Percentiles rank a stretch among this genome's conserved stretches.
These are phyloP conservation scores for Aldrovandia affinis DNA, from an alignment of 2,797 vertebrate species.

Conservation along the genomic window DNA sequence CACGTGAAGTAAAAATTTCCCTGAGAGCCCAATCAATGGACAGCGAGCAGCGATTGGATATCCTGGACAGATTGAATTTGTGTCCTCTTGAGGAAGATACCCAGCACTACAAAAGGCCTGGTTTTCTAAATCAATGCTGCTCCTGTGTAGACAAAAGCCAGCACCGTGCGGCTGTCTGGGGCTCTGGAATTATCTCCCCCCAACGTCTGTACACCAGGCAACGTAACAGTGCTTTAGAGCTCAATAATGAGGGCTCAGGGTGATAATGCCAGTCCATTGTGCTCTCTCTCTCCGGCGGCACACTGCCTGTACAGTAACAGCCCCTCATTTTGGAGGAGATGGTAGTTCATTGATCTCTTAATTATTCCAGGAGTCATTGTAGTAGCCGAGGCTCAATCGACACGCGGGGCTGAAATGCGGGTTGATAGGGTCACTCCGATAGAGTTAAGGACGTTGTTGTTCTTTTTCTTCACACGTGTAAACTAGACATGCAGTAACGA, in stretches of 20 bases:
- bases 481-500: not conserved
- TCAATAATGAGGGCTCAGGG: conserved; percentile 44
- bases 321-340: conserved; percentile 39
- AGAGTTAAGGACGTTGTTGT: not conserved
- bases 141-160: conserved; percentile 46
- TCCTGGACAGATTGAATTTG: conserved; percentile 32
- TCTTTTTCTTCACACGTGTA: conserved; percentile 2
- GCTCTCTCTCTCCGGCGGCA: conserved; percentile 16
- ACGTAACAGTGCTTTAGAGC: conserved; percentile 34
- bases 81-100: conserved; percentile 29
- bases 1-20: not conserved
- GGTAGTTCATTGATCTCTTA: conserved; percentile 52
- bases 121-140: conserved; percentile 40
- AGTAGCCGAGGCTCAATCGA: conserved; percentile 30
- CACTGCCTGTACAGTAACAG: conserved; percentile 34
- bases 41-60: not conserved
- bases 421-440: conserved; percentile 8
- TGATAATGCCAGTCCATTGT: conserved; percentile 54
- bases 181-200: conserved; percentile 46
- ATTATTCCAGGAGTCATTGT: conserved; percentile 57
- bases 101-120: conserved; percentile 36
- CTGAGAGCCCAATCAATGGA: conserved; percentile 25
- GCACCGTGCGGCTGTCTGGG: conserved; percentile 36
- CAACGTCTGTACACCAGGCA: conserved; percentile 28
- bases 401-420: not conserved